Percentiles rank a stretch among this genome's conserved stretches.
Evolutionary conservation across 1,140 invertebrate species (phyloP).

Genomic region (Drosophila biarmipes): DNA sequence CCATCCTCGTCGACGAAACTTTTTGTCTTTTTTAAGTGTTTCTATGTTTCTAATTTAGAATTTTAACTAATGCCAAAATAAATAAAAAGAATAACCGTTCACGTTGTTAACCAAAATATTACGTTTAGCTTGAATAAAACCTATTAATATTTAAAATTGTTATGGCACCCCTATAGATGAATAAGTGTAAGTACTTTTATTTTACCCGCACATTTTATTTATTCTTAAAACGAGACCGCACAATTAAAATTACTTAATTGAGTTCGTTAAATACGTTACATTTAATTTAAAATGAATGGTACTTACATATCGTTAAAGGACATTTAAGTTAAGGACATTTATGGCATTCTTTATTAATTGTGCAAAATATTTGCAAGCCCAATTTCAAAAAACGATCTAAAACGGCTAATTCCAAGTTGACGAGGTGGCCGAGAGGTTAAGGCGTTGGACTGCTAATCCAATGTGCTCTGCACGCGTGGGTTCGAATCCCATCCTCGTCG

Average conservation of each 20-base stretch:
- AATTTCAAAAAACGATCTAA: conserved; percentile 13
- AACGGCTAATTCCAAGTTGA: conserved; percentile 74
- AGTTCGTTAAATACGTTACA: too few species aligned
- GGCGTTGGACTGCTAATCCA: conserved; percentile 94
- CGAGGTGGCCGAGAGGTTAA: conserved; percentile 96
- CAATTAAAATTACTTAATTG: too few species aligned
- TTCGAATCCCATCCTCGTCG: conserved; percentile 96
- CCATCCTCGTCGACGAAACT: conserved; percentile 90
- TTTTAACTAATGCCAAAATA: background rate
- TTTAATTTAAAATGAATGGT: too few species aligned
- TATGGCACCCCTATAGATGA: too few species aligned
- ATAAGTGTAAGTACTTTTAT: too few species aligned
- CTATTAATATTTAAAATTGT: too few species aligned
- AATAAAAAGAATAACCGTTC: too few species aligned
- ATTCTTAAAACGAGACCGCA: too few species aligned
- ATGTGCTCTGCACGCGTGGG: conserved; percentile 91
- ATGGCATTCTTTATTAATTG: background rate
- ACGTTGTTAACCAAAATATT: too few species aligned
- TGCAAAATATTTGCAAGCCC: background rate
- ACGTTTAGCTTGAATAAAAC: too few species aligned
- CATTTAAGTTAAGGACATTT: background rate
- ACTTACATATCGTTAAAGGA: background rate
- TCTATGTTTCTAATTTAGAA: background rate
- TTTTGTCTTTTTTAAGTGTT: conserved; percentile 19
- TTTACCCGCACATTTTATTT: too few species aligned